Evolutionary conservation across 2,888 invertebrate genomes (phyloP), one percentile per base, ranked within the genome.

Genomic region (Noctua pronuba): DNA sequence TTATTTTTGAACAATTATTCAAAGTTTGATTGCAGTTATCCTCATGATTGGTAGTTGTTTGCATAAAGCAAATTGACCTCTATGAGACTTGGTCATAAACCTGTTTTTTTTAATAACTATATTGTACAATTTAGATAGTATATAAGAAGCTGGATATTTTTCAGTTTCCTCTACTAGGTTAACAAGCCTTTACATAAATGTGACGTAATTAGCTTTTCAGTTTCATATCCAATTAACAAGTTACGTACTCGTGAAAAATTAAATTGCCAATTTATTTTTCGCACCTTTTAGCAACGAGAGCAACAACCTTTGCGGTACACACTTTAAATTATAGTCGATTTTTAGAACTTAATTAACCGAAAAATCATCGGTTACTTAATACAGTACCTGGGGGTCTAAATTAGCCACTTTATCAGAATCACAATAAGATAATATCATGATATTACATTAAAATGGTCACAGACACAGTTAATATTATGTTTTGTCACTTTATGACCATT

Each of bases 191-290:
- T 49, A 62, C 13, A 24, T 62, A 52, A 79, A 69, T 69, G 16
- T 49, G 69, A 44, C 49, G 55, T 80, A 58, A 80, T 72, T 41
- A 78, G 21, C 35, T 10, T 58, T 71, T 13, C 55, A 46, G 55
- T 65, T 72, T 55, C 55, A 72, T 55, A 46, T 41, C 49, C 65
- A 72, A 80, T 55, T 79, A 66, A 28, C 21, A 49, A 66, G 49
- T 66, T 66, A 80, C 58, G 73, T 58, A 58, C 24, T 41, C 35
- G 52, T 35, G 44, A 76, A 76, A 76, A 75, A 65, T n/a, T n/a
- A 31, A 72, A 66, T 73, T 79, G 65, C 10, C 35, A 80, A 60
- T 73, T 80, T 58, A 80, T 58, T 58, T 79, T 49, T 65, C 68
- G 28, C 55, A 41, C 38, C 8, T 78, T 60, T 68, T 49, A 10